A percentile compares a stretch with the other conserved stretches of the same genome.
Evolutionary conservation across 2,888 invertebrate species (phyloP).

Genomic region (Temnothorax ravouxi): DNA sequence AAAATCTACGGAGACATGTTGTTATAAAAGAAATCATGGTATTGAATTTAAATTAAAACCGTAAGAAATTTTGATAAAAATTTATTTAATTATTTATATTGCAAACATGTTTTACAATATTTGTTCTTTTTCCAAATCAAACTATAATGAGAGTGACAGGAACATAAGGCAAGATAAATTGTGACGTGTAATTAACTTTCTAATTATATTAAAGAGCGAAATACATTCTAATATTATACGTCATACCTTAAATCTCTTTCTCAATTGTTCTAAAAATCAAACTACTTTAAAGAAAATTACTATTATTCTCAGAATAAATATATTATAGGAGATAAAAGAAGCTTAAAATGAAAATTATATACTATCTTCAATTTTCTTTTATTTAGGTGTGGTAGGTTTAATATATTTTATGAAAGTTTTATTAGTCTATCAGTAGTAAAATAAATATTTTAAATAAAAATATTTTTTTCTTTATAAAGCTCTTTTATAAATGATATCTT

Average conservation of each 20-base stretch:
- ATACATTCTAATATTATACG: not conserved
- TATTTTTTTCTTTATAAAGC: not conserved
- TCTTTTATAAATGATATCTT: not conserved
- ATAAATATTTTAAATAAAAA: not conserved
- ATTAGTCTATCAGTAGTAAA: not conserved
- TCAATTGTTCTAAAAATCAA: not conserved
- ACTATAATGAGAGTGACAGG: not conserved
- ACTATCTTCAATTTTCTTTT: not conserved
- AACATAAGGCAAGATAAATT: conserved; percentile 5
- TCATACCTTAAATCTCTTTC: not conserved
- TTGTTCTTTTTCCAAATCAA: no score
- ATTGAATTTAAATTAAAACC: not conserved
- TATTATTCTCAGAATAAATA: not conserved
- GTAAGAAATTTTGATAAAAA: not conserved
- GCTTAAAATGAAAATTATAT: not conserved
- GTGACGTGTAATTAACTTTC: not conserved
- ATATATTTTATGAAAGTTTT: not conserved
- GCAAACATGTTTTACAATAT: not conserved
- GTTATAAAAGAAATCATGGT: not conserved
- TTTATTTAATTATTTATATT: not conserved
- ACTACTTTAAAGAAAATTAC: not conserved
- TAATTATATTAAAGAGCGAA: not conserved
- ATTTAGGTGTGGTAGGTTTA: conserved; percentile 1
- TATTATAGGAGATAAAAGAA: not conserved
- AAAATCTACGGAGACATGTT: no score